These are phyloP conservation scores for Chaenocephalus aceratus DNA, from an alignment of 2,113 vertebrate species.

Conservation along the genomic window DNA sequence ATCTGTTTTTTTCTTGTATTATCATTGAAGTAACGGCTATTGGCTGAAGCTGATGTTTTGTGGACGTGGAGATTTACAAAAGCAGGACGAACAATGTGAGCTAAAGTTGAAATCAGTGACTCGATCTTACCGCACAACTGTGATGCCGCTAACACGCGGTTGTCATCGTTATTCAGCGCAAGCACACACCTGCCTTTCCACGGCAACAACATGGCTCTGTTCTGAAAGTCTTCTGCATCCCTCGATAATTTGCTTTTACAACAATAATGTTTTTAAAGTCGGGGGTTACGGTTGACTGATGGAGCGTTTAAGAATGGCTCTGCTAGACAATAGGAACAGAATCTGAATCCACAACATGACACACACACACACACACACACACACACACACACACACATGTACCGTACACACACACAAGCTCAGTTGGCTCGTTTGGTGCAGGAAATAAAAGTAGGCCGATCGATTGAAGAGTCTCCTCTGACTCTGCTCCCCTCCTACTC, in stretches of 20 bases:
- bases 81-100: conserved; percentile 19
- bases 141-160: conserved; percentile 17
- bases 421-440: conserved; percentile 49
- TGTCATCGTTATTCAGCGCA: conserved; percentile 19
- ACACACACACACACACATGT: conserved; percentile 12
- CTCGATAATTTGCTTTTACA: neutral
- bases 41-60: conserved; percentile 18
- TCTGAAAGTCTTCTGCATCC: neutral
- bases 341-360: conserved; percentile 25
- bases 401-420: neutral
- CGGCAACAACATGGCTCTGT: neutral
- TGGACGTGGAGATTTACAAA: neutral
- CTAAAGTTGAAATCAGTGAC: conserved; percentile 33
- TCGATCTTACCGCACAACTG: conserved; percentile 13
- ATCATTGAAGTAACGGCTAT: neutral
- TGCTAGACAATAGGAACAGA: neutral
- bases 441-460: conserved; percentile 63
- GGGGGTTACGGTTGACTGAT: neutral
- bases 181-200: conserved; percentile 37
- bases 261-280: neutral
- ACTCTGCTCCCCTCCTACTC: conserved; percentile 45
- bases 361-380: neutral
- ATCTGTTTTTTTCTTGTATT: neutral
- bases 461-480: conserved; percentile 48
- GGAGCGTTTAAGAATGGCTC: conserved; percentile 24